A percentile compares a stretch with the other conserved stretches of the same genome.
Evolutionary conservation across 2,888 invertebrate genomes (phyloP).

Genomic region (Aphodius sticticus): DNA sequence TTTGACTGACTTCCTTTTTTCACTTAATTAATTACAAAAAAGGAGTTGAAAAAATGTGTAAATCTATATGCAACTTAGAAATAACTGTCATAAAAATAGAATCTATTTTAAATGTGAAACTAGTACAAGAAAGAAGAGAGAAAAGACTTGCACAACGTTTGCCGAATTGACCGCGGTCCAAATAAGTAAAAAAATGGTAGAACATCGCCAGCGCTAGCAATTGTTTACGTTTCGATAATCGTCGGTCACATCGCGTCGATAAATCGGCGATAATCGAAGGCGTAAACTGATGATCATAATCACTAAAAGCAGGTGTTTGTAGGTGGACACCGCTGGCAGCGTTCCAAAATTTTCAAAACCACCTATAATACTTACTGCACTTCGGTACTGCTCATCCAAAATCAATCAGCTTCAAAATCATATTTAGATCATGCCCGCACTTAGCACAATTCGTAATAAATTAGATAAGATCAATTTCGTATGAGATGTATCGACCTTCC

Average conservation of each 20-base stretch:
- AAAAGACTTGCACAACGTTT: conserved; percentile 31
- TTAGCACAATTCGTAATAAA: conserved; percentile 27
- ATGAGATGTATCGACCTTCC: conserved; percentile 46
- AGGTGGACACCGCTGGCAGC: conserved; percentile 55
- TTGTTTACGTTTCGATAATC: not conserved
- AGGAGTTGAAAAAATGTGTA: not conserved
- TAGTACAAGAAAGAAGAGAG: conserved; percentile 45
- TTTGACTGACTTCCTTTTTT: not conserved
- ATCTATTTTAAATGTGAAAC: conserved; percentile 51
- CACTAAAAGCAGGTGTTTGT: conserved; percentile 56
- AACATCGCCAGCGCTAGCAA: conserved; percentile 18
- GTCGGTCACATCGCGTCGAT: conserved; percentile 29
- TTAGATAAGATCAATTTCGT: conserved; percentile 32
- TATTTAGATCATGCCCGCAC: conserved; percentile 34
- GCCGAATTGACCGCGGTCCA: not conserved
- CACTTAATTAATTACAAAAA: not conserved
- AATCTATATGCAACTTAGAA: not conserved
- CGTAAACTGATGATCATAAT: not conserved
- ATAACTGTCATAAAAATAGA: conserved; percentile 47
- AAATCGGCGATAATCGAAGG: conserved; percentile 8
- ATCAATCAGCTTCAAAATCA: conserved; percentile 49
- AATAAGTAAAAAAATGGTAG: not conserved
- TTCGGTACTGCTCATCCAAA: conserved; percentile 54
- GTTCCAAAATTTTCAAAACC: conserved; percentile 53
- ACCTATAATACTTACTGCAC: conserved; percentile 57